Base-by-base conservation (phyloP, 2,888 invertebrate species). In the Rhyacophila evoluta region DNA sequence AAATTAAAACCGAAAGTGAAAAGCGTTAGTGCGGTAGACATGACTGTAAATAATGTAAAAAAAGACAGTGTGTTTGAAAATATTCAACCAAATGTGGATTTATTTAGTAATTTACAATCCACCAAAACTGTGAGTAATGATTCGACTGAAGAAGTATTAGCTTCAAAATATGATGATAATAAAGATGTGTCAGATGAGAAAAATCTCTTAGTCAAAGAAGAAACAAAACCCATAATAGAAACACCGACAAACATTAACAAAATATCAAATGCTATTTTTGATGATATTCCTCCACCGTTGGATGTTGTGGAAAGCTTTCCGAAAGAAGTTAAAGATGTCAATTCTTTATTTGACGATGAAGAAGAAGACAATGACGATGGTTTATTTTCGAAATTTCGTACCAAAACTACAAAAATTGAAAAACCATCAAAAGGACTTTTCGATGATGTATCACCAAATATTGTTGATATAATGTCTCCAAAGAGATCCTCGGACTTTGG, bases 361-460 rank as follows among this genome's bases (percentile, higher is more conserved):
- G 87, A 87, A 83, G 87, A 88, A 0, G 88, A 88, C 69, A 87
- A 86, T 19, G 88, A 87, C 41, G 80, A 86, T 39, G 88, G 88
- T 29, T 79, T 89, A 11, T 88, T 89, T 82, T 83, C 83, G 25
- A 83, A 83, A 2, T 67, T 77, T 11, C 74, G 76, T 19, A 55
- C 33, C 3, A 77, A 79, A 71, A 55, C 36, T 27, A 72, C 12
- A 12, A 75, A 79, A 38, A 71, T 5, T 55, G 36, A 55, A 15
- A 75, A 25, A 36, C 69, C 28, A 12, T 27, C 71, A 28, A 67
- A 33, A 10, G 70, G 76, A 10, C 38, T 79, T 28, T 79, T 77
- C 25, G 79, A 79, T 41, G 70, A 77, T 33, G 12, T 69, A 5
- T 25, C 55, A 1, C 72, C 73, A 19, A 37, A 25, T 33, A 41